Evolutionary conservation across 2,113 vertebrate species (phyloP).

Genomic region (Larimichthys crocea): DNA sequence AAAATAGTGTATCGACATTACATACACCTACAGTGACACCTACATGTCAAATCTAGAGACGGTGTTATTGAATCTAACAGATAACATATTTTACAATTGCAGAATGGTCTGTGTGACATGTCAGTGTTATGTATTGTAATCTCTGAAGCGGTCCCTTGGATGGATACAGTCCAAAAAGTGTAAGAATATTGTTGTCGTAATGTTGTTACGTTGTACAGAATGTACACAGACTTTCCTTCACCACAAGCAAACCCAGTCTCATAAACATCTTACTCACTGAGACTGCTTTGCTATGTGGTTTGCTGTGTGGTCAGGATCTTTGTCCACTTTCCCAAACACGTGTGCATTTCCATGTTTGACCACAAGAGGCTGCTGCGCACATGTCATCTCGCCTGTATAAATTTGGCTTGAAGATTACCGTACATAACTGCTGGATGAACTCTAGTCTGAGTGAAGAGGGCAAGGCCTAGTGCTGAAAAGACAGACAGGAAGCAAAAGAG

Average conservation of each 20-base stretch:
- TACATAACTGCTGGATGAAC: not conserved
- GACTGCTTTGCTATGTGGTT: not conserved
- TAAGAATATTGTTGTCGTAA: not conserved
- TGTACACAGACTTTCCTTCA: not conserved
- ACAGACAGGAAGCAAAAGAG: not conserved
- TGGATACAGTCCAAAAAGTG: not conserved
- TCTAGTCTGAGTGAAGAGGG: not conserved
- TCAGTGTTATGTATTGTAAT: not conserved
- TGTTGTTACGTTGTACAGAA: not conserved
- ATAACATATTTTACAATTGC: not conserved
- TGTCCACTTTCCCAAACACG: not conserved
- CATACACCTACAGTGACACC: not conserved
- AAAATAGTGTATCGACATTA: not conserved
- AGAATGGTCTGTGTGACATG: not conserved
- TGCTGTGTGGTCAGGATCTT: not conserved
- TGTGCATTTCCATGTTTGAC: constrained; percentile 30
- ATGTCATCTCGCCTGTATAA: not conserved
- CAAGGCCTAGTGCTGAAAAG: not conserved
- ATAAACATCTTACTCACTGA: constrained; percentile 14
- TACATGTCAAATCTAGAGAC: not conserved
- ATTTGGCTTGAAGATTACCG: not conserved
- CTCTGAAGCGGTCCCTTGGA: not conserved
- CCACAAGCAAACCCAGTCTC: constrained; percentile 3
- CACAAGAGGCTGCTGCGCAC: constrained; percentile 69
- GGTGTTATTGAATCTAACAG: no score